Percentiles rank a stretch among this genome's conserved stretches.
Conservation (phyloP, 2,113 vertebrate species). For the Noctilio leporinus region DNA sequence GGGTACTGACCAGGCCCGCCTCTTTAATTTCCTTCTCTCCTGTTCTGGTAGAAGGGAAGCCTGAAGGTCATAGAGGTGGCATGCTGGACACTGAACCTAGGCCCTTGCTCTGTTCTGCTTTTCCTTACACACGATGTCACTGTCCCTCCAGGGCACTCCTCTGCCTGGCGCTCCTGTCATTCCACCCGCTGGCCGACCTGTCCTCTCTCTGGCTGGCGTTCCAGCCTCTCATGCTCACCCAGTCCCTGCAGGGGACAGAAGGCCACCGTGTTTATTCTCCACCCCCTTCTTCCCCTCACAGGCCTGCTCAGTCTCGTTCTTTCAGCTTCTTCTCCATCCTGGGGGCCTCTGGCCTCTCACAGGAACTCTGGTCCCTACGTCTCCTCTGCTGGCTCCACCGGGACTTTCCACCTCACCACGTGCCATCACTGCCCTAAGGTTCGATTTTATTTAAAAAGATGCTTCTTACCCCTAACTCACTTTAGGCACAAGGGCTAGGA, state of each 20-base stretch:
- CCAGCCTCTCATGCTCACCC: too few species aligned
- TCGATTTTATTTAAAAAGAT: not conserved
- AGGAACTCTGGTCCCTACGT: too few species aligned
- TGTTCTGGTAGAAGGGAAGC: not conserved
- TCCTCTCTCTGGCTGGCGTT: rapidly evolving
- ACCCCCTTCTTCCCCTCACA: not conserved
- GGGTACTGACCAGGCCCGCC: rapidly evolving
- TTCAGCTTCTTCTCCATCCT: not conserved
- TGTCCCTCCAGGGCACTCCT: not conserved
- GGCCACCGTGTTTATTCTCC: not conserved
- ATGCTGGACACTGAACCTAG: rapidly evolving
- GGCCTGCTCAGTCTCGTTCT: not conserved
- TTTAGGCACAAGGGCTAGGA: too few species aligned
- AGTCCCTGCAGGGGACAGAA: not conserved
- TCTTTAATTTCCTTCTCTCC: not conserved
- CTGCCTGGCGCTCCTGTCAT: rapidly evolving
- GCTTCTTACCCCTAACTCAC: rapidly evolving
- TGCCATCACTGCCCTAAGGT: too few species aligned
- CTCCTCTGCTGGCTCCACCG: not conserved
- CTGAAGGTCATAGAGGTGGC: not conserved
- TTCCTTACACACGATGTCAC: too few species aligned
- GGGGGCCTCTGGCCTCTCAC: not conserved
- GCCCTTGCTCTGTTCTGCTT: not conserved
- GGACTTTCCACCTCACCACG: rapidly evolving
- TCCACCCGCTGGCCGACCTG: rapidly evolving